phyloP scores from a whole-genome alignment of 2,797 vertebrate species.

The Silurus lanzhouensis region DNA sequence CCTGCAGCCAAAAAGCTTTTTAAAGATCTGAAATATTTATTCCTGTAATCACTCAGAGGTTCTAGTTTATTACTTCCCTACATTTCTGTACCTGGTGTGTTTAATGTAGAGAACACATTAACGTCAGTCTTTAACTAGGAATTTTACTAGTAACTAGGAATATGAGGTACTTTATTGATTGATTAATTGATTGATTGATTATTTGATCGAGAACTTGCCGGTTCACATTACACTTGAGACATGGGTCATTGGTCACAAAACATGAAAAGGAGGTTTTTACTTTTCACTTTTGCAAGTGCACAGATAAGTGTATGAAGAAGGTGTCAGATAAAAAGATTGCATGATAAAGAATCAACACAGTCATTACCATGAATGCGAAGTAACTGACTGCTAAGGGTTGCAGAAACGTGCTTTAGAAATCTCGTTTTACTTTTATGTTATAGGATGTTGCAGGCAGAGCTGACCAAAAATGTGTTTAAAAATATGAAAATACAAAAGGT shows the following conservation, averaged over 20 bases:
- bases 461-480: not conserved
- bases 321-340: not conserved
- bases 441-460: not conserved
- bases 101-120: no score
- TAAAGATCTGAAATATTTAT: not conserved
- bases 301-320: no score
- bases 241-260: no score
- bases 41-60: not conserved
- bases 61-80: not conserved
- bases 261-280: not conserved
- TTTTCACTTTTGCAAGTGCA: not conserved
- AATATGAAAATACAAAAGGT: no score
- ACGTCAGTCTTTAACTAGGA: no score
- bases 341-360: not conserved
- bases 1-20: constrained; percentile 8
- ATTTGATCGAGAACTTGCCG: no score
- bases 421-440: not conserved
- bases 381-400: not conserved
- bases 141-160: not conserved
- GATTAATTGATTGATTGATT: not conserved
- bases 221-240: not conserved
- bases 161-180: not conserved
- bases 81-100: not conserved
- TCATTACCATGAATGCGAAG: not conserved
- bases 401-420: not conserved